Evolutionary conservation across 1,140 invertebrate species (phyloP).

Genomic region (Drosophila repleta): DNA sequence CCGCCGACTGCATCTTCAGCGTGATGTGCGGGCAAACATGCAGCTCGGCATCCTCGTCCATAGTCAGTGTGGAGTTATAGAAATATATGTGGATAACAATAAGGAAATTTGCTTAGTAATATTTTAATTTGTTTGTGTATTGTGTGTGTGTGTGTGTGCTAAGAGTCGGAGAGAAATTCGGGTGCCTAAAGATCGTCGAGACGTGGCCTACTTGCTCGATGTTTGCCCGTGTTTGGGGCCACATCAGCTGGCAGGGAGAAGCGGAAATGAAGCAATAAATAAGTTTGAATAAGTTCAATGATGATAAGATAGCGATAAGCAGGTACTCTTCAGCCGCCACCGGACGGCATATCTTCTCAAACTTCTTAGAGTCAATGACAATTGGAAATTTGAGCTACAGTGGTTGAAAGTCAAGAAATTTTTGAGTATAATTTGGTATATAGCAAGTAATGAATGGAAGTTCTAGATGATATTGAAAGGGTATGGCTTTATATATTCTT

Average conservation of each 20-base stretch:
- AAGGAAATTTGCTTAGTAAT: no score
- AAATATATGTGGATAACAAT: no score
- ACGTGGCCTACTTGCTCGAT: conserved; percentile 40
- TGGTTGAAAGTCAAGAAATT: not conserved
- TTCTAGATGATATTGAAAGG: no score
- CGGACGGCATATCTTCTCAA: conserved; percentile 13
- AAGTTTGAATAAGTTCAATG: conserved; percentile 23
- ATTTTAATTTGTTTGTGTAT: not conserved
- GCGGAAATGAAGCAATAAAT: conserved; percentile 31
- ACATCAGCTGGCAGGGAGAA: conserved; percentile 23
- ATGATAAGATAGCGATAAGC: conserved; percentile 28
- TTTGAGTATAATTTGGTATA: not conserved
- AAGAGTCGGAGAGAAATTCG: not conserved
- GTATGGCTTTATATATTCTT: no score
- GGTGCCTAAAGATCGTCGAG: not conserved
- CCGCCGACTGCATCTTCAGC: conserved; percentile 21
- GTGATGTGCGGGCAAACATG: conserved; percentile 15
- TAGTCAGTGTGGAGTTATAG: no score
- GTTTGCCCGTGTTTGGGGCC: conserved; percentile 20
- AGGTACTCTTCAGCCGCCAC: not conserved
- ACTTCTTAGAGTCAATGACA: not conserved
- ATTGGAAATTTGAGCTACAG: conserved; percentile 2
- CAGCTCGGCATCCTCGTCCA: not conserved
- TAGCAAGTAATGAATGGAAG: not conserved
- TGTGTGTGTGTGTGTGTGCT: not conserved